Percentiles rank a stretch among this genome's conserved stretches.
Conservation (phyloP, 2,888 invertebrate genomes). For the Tipula lateralis region DNA sequence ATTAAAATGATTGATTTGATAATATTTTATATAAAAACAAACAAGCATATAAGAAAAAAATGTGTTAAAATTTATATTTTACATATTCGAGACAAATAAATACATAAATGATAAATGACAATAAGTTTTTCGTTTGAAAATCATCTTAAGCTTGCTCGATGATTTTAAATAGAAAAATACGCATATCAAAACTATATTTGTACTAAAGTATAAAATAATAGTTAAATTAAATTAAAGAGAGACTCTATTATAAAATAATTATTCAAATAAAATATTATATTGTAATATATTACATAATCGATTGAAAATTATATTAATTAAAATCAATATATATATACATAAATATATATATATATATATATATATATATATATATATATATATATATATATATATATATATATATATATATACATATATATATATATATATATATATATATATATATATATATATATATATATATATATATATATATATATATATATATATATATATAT, state of each 20-base stretch:
- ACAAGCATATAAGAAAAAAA: no score
- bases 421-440: conserved; percentile 30
- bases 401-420: background rate
- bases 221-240: background rate
- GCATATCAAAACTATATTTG: conserved; percentile 1
- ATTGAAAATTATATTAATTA: conserved; percentile 24
- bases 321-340: background rate
- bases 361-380: background rate
- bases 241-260: background rate
- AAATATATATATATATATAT: background rate
- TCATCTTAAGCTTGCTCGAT: background rate
- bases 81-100: background rate
- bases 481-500: conserved; percentile 24
- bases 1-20: background rate
- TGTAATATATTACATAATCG: background rate
- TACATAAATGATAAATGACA: background rate
- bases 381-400: background rate
- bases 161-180: background rate
- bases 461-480: conserved; percentile 29
- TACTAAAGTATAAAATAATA: background rate
- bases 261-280: background rate
- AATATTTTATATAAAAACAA: background rate
- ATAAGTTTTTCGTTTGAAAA: background rate
- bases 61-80: background rate
- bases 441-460: conserved; percentile 30